These are phyloP conservation scores for Eilema griseolum DNA, from an alignment of 2,888 invertebrate species.

Conservation along the genomic window DNA sequence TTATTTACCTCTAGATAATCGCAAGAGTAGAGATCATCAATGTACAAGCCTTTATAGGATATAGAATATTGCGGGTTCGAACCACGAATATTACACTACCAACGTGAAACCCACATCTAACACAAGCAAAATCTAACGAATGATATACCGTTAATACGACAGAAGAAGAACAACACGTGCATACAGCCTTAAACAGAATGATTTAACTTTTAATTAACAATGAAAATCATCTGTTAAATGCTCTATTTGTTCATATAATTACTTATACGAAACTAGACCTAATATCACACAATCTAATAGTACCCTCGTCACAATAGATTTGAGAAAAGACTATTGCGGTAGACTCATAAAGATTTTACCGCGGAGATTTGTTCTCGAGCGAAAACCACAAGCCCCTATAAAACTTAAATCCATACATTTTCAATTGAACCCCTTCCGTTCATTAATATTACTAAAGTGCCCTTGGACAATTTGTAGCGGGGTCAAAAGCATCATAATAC, in stretches of 20 bases:
- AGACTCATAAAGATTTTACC: conserved; percentile 11
- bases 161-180: no score
- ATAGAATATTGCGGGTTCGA: not conserved
- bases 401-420: conserved; percentile 16
- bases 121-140: no score
- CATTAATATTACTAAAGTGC: conserved; percentile 20
- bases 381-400: conserved; percentile 9
- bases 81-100: not conserved
- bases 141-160: no score
- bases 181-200: not conserved
- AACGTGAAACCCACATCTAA: no score
- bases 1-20: no score
- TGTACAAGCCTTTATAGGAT: not conserved
- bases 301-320: conserved; percentile 14
- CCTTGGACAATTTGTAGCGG: conserved; percentile 19
- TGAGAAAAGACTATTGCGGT: conserved; percentile 3
- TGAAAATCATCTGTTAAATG: not conserved
- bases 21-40: no score
- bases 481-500: conserved; percentile 22
- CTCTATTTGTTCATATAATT: not conserved
- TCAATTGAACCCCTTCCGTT: conserved; percentile 18
- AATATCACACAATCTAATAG: not conserved
- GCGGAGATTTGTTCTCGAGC: not conserved
- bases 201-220: not conserved
- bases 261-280: not conserved